phyloP scores from a whole-genome alignment of 2,888 invertebrate species.

The Anorthoa munda region DNA sequence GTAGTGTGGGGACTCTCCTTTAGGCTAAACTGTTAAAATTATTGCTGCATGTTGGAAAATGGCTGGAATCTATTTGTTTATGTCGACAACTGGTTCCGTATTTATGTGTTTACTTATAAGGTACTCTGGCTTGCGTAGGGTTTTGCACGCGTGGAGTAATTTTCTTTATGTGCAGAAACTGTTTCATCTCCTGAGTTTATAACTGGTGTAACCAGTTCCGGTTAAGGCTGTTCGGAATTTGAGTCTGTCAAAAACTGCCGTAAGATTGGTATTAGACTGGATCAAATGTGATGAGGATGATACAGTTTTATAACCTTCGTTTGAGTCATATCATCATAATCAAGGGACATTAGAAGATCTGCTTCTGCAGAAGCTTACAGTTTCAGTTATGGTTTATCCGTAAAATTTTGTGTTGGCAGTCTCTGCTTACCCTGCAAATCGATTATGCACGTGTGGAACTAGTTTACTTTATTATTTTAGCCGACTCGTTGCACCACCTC shows the following conservation, averaged over 20 bases:
- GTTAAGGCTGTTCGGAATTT: not conserved
- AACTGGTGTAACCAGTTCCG: not conserved
- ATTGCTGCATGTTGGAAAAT: constrained; percentile 25
- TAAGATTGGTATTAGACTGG: not conserved
- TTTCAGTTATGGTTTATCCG: not conserved
- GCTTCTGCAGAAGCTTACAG: not conserved
- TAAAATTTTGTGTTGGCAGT: not conserved
- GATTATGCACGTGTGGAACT: constrained; percentile 3
- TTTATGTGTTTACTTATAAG: constrained; percentile 33
- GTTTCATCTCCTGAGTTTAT: constrained; percentile 1
- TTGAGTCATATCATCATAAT: not conserved
- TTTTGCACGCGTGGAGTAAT: constrained; percentile 11
- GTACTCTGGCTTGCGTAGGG: not conserved
- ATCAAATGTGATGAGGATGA: too few species aligned
- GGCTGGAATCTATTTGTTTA: constrained; percentile 39
- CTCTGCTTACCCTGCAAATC: constrained; percentile 26
- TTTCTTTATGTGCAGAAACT: constrained; percentile 13
- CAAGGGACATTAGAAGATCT: not conserved
- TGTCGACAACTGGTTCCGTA: constrained; percentile 33
- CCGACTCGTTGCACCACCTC: constrained; percentile 36
- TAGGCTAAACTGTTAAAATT: constrained; percentile 38
- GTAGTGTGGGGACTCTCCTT: constrained; percentile 18
- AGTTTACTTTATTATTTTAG: constrained; percentile 38
- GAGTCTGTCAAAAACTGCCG: not conserved
- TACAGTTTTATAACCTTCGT: not conserved